Percentiles rank a stretch among this genome's conserved stretches.
Evolutionary conservation across 2,113 vertebrate species (phyloP).

Genomic region (Forbesichthys papilliferus): DNA sequence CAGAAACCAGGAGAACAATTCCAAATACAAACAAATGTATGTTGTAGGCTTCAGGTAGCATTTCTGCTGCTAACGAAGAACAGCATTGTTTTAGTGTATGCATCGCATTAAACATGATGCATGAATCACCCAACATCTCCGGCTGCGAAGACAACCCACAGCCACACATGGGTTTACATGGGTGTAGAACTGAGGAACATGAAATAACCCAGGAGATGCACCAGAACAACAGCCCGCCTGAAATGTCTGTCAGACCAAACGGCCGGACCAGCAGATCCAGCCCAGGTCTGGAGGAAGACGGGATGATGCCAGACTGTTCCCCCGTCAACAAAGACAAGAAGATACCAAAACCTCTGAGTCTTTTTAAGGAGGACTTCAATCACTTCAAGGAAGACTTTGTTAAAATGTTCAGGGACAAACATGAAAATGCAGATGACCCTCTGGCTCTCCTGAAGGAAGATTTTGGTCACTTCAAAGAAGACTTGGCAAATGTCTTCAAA

Average conservation of each 20-base stretch:
- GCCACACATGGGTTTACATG: too few species aligned
- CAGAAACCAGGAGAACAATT: too few species aligned
- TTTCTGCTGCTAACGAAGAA: too few species aligned
- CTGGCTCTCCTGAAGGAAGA: constrained; percentile 42
- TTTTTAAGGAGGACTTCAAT: background rate
- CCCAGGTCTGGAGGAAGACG: background rate
- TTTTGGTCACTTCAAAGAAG: constrained; percentile 22
- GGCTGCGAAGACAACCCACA: too few species aligned
- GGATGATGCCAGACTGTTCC: background rate
- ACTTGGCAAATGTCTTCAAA: constrained; percentile 42
- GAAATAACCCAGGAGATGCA: too few species aligned
- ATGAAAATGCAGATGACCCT: background rate
- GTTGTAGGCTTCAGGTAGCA: too few species aligned
- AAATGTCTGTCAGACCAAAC: background rate
- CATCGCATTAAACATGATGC: too few species aligned
- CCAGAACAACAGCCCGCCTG: background rate
- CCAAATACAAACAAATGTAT: too few species aligned
- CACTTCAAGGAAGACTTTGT: constrained; percentile 30
- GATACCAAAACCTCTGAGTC: background rate
- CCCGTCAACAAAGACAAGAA: too few species aligned
- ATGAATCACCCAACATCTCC: too few species aligned
- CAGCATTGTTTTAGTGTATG: too few species aligned
- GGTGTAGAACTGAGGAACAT: too few species aligned
- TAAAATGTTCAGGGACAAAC: constrained; percentile 42
- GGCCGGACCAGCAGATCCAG: background rate